phyloP scores from a whole-genome alignment of 2,113 vertebrate genomes.

The Tringa solitaria region DNA sequence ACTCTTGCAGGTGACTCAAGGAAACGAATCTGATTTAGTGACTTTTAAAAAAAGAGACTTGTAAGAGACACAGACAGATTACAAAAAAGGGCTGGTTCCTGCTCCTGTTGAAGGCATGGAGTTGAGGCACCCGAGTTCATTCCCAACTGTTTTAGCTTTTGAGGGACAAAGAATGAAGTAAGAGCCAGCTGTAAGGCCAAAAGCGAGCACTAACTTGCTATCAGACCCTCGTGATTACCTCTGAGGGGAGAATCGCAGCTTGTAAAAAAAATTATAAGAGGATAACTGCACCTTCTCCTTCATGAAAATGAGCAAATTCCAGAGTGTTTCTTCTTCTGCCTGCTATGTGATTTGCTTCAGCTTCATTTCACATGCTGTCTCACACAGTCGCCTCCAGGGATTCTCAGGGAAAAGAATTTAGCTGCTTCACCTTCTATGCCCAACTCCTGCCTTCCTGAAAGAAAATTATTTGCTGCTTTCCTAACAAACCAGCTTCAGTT shows the following conservation, averaged over 20 bases:
- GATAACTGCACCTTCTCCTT: slow-evolving; percentile 39
- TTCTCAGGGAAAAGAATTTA: slow-evolving; percentile 38
- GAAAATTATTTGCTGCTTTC: slow-evolving; percentile 49
- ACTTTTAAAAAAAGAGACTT: not conserved
- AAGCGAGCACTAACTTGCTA: slow-evolving; percentile 32
- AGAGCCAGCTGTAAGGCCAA: not conserved
- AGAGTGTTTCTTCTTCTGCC: slow-evolving; percentile 39
- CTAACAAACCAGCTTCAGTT: slow-evolving; percentile 49
- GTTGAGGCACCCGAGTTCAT: not conserved
- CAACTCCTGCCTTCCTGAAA: slow-evolving; percentile 32
- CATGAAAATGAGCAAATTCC: slow-evolving; percentile 59
- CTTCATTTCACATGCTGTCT: slow-evolving; percentile 50
- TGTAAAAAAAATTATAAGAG: slow-evolving; percentile 17
- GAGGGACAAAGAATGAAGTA: not conserved
- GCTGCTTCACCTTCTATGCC: slow-evolving; percentile 46
- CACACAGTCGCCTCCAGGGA: slow-evolving; percentile 36
- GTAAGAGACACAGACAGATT: not conserved
- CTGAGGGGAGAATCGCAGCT: slow-evolving; percentile 7
- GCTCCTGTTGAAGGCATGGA: not conserved
- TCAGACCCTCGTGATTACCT: slow-evolving; percentile 11
- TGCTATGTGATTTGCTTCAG: slow-evolving; percentile 31
- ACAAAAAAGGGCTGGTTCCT: slow-evolving; percentile 11
- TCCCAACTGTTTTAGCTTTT: slow-evolving; percentile 1
- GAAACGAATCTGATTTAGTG: slow-evolving; percentile 8
- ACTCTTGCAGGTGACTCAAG: not conserved